Conservation (phyloP, 2,888 invertebrate genomes). For the Dasysyrphus tricinctus region DNA sequence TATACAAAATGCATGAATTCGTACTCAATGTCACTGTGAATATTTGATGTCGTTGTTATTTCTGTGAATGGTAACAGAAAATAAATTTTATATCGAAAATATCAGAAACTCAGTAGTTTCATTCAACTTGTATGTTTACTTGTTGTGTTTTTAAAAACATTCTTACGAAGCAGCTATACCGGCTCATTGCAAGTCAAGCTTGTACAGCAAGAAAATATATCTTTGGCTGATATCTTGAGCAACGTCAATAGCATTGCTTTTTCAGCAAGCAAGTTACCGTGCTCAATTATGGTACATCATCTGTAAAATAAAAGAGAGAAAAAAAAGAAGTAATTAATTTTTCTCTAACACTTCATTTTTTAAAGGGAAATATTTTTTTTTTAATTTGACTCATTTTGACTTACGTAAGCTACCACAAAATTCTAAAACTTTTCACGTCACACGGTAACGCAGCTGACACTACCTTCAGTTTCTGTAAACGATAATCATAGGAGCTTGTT, state of each 20-base stretch:
- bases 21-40: not conserved
- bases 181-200: constrained; percentile 5
- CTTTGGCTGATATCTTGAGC: constrained; percentile 6
- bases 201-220: constrained; percentile 1
- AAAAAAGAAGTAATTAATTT: constrained; percentile 25
- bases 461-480: constrained; percentile 70
- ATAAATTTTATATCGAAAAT: not conserved
- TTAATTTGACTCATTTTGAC: constrained; percentile 55
- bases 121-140: not conserved
- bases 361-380: constrained; percentile 22
- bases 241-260: constrained; percentile 4
- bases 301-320: constrained; percentile 52
- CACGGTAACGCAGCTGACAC: constrained; percentile 68
- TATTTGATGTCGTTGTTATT: not conserved
- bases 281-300: constrained; percentile 8
- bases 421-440: constrained; percentile 63
- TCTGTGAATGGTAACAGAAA: not conserved
- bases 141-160: not conserved
- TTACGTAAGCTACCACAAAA: constrained; percentile 61
- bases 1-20: not conserved
- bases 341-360: not conserved
- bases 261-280: constrained; percentile 10
- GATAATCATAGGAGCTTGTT: constrained; percentile 70
- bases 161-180: not conserved
- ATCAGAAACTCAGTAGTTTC: not conserved